A percentile compares a stretch with the other conserved stretches of the same genome.
Conservation (phyloP, 92 coral and sea anemone genomes). For the Porites evermanni region DNA sequence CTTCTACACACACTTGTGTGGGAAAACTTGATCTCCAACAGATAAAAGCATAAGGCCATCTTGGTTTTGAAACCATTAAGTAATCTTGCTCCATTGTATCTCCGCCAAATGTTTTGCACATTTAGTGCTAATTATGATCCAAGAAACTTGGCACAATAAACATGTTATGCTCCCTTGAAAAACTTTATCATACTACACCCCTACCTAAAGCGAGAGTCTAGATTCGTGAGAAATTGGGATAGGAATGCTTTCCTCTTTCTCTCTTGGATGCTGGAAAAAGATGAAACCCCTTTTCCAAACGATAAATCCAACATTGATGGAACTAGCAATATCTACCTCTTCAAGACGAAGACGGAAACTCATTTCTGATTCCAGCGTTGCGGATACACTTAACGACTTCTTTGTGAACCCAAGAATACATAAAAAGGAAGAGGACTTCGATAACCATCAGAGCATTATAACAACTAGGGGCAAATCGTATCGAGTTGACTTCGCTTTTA, state of each 20-base stretch:
- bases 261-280: conserved; percentile 36
- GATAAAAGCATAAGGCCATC: too few species aligned
- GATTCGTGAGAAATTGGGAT: conserved; percentile 58
- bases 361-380: background rate
- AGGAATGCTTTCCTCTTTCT: background rate
- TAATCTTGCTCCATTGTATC: too few species aligned
- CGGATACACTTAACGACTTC: conserved; percentile 27
- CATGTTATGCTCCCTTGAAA: too few species aligned
- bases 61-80: too few species aligned
- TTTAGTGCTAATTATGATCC: too few species aligned
- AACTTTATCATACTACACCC: too few species aligned
- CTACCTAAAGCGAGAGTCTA: conserved; percentile 64
- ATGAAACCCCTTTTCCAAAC: conserved; percentile 17
- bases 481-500: conserved; percentile 10
- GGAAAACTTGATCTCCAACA: too few species aligned
- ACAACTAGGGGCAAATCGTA: conserved; percentile 18
- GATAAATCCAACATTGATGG: conserved; percentile 39
- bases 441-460: conserved; percentile 36
- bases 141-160: too few species aligned
- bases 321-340: conserved; percentile 41
- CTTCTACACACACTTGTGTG: too few species aligned
- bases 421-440: conserved; percentile 51
- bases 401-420: conserved; percentile 39
- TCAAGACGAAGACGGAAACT: conserved; percentile 49
- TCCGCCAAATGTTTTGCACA: too few species aligned